Evolutionary conservation across 2,888 invertebrate species (phyloP).

Genomic region (Cephus spinipes): DNA sequence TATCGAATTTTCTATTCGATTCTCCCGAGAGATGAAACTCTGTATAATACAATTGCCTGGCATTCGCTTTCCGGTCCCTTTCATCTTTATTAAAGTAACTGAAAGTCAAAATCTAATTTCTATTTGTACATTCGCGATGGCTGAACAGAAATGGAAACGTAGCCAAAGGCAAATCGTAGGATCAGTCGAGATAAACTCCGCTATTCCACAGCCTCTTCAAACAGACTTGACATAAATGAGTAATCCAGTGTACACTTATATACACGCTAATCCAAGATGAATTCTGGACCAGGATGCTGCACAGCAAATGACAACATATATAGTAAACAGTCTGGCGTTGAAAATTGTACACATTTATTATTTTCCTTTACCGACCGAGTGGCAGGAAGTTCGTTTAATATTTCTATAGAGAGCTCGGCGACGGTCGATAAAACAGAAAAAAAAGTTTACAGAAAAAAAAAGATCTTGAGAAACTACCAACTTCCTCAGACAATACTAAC

Average conservation of each 20-base stretch:
- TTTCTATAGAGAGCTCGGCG: not conserved
- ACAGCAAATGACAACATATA: not conserved
- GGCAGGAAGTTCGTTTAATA: not conserved
- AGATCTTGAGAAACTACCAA: not conserved
- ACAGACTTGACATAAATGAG: not conserved
- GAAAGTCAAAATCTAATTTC: not conserved
- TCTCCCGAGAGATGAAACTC: not conserved
- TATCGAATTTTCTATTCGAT: not conserved
- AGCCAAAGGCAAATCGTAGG: too few relatives aligned
- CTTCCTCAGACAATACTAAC: constrained; percentile 36
- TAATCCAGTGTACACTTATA: not conserved
- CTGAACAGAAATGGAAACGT: too few relatives aligned
- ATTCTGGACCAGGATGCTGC: not conserved
- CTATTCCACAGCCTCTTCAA: not conserved
- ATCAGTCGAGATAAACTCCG: not conserved
- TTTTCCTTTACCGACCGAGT: not conserved
- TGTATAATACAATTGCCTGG: not conserved
- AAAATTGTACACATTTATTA: not conserved
- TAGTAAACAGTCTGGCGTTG: not conserved
- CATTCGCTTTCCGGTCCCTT: not conserved
- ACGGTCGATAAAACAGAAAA: not conserved
- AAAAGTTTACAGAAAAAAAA: not conserved
- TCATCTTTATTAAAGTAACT: not conserved
- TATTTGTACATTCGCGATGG: not conserved
- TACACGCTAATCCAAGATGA: not conserved